Percentiles rank a stretch among this genome's conserved stretches.
Evolutionary conservation across 2,888 invertebrate genomes (phyloP).

Genomic region (Furcula furcula): DNA sequence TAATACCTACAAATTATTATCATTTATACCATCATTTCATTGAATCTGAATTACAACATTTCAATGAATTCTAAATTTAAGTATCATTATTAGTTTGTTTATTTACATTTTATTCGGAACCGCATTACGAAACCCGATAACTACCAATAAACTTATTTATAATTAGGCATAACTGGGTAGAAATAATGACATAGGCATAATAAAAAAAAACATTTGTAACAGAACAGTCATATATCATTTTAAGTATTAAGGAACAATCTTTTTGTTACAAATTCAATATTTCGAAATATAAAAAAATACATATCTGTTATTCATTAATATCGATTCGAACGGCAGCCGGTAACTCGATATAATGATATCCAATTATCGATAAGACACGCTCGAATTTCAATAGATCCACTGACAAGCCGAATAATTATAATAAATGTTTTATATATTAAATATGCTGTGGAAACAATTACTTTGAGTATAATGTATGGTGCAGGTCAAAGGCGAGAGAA

Average conservation of each 20-base stretch:
- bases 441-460: constrained; percentile 67
- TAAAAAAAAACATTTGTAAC: neutral
- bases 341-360: constrained; percentile 60
- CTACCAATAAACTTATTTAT: no score
- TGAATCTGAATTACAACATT: no score
- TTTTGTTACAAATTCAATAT: constrained; percentile 2
- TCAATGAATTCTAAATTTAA: no score
- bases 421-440: constrained; percentile 73
- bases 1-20: no score
- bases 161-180: neutral
- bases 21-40: no score
- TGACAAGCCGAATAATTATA: constrained; percentile 76
- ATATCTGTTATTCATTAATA: constrained; percentile 37
- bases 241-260: constrained; percentile 1
- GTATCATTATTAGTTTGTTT: no score
- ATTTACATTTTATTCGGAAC: no score
- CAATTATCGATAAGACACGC: constrained; percentile 78
- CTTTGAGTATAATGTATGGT: constrained; percentile 28
- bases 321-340: constrained; percentile 38
- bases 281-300: constrained; percentile 29
- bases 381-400: constrained; percentile 73
- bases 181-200: neutral
- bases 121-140: no score
- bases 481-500: constrained; percentile 12
- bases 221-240: neutral